These are phyloP conservation scores for Torymus auratus DNA, from an alignment of 2,888 invertebrate species.

Conservation along the genomic window DNA sequence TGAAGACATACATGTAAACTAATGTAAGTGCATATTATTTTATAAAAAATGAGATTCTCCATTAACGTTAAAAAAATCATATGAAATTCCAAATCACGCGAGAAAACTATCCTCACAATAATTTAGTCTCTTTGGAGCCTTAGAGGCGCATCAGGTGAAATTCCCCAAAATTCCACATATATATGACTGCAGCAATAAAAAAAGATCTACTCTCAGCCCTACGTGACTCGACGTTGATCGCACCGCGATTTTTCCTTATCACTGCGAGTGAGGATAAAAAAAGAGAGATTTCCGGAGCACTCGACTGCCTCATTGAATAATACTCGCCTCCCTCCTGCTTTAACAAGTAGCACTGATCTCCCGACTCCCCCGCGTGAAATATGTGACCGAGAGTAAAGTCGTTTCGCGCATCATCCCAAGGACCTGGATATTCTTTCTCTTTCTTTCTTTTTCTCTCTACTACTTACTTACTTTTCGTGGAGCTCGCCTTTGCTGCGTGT, in stretches of 20 bases:
- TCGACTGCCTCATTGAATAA: slow-evolving; percentile 46
- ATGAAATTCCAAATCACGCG: no score
- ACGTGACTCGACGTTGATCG: slow-evolving; percentile 4
- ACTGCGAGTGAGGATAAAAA: slow-evolving; percentile 32
- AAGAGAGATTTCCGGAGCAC: slow-evolving; percentile 5
- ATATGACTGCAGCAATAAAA: slow-evolving; percentile 5
- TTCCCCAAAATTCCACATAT: neutral
- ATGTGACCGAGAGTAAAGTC: slow-evolving; percentile 30
- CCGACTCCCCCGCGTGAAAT: slow-evolving; percentile 31
- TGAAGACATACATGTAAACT: no score
- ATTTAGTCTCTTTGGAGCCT: no score
- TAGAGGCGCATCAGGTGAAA: neutral
- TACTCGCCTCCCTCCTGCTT: slow-evolving; percentile 36
- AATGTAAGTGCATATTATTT: no score
- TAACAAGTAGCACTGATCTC: slow-evolving; percentile 35
- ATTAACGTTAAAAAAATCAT: no score
- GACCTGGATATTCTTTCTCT: no score
- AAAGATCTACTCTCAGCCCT: slow-evolving; percentile 7
- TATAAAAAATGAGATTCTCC: no score
- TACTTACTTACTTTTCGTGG: neutral
- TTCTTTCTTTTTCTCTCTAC: no score
- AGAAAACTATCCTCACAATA: no score
- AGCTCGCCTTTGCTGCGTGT: neutral
- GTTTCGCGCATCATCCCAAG: neutral
- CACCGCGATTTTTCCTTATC: slow-evolving; percentile 42